These are phyloP conservation scores for Prenolepis imparis DNA, from an alignment of 2,888 invertebrate species.

Conservation along the genomic window DNA sequence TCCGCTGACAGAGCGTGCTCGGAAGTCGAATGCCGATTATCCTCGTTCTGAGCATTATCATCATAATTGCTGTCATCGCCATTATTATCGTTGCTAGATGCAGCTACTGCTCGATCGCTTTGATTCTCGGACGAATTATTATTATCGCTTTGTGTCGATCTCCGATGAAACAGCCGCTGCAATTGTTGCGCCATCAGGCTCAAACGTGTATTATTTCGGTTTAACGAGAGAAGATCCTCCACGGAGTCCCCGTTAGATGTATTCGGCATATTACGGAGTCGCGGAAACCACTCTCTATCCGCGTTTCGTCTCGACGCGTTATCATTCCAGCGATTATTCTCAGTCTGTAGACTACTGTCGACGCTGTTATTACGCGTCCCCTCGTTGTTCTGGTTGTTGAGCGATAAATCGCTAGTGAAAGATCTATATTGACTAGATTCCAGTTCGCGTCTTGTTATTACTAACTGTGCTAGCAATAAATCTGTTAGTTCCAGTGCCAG, in stretches of 20 bases:
- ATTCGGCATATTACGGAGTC: background rate
- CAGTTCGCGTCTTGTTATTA: conserved; percentile 76
- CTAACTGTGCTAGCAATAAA: conserved; percentile 86
- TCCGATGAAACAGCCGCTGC: conserved; percentile 55
- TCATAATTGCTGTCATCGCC: conserved; percentile 30
- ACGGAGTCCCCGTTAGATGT: conserved; percentile 7
- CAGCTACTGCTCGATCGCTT: background rate
- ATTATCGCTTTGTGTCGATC: background rate
- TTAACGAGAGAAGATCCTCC: conserved; percentile 55
- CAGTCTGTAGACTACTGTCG: conserved; percentile 63
- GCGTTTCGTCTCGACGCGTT: conserved; percentile 4
- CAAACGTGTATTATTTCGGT: conserved; percentile 56
- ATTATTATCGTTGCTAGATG: conserved; percentile 6
- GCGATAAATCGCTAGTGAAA: conserved; percentile 60
- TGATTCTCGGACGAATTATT: conserved; percentile 1
- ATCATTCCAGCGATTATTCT: conserved; percentile 33
- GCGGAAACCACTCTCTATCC: background rate
- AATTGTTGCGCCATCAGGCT: conserved; percentile 61
- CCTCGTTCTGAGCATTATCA: conserved; percentile 29
- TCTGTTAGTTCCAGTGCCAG: conserved; percentile 87
- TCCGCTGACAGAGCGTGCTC: conserved; percentile 72
- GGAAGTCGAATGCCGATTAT: conserved; percentile 21
- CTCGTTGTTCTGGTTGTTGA: conserved; percentile 49
- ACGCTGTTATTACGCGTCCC: conserved; percentile 32
- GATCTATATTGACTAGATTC: conserved; percentile 83